These are phyloP conservation scores for Argopecten irradians DNA, from an alignment of 1,140 invertebrate genomes.

Conservation along the genomic window DNA sequence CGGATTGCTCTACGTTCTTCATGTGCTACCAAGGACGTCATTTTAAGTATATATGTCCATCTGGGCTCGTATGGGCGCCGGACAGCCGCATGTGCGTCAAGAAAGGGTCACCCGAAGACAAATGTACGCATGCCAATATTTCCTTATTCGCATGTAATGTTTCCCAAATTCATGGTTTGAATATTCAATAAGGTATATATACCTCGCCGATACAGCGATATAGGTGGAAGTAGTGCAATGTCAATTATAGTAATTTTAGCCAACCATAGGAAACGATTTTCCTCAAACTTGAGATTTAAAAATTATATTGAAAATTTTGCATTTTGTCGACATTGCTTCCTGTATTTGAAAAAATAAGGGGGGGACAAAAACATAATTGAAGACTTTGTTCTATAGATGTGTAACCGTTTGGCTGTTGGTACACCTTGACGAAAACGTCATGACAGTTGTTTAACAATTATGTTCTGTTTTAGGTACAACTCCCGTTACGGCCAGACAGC, in stretches of 20 bases:
- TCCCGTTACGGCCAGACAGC: neutral
- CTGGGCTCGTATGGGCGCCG: conserved; percentile 31
- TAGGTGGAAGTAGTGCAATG: neutral
- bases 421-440: neutral
- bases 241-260: neutral
- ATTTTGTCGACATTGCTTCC: too few species aligned
- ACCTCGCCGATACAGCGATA: too few species aligned
- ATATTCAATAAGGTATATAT: neutral
- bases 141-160: too few species aligned
- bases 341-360: neutral
- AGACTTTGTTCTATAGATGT: neutral
- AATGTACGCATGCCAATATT: conserved; percentile 33
- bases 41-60: conserved; percentile 43
- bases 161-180: neutral
- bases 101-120: conserved; percentile 36
- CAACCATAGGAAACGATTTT: too few species aligned
- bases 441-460: neutral
- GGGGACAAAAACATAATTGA: neutral
- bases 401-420: neutral
- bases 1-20: conserved; percentile 46
- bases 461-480: neutral
- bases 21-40: conserved; percentile 35
- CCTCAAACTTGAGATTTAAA: neutral
- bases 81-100: conserved; percentile 38
- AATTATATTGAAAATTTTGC: too few species aligned